Base-by-base conservation (phyloP, 1,140 invertebrate species). In the Hyphantria cunea region DNA sequence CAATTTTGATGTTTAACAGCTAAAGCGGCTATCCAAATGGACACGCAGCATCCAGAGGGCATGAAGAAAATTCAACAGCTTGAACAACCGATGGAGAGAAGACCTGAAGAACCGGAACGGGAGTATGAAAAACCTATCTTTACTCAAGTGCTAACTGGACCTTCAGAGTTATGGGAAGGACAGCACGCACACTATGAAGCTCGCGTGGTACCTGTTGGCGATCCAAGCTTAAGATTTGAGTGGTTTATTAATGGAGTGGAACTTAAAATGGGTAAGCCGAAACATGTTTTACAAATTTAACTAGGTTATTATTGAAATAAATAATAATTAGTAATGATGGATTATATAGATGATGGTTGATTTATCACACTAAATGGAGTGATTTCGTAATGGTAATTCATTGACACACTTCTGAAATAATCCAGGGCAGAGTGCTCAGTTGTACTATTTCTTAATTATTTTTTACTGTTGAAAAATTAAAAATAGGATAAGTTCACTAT, bases 161-260 rank as follows among this genome's bases (percentile, higher is more conserved):
- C 96, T n/a, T 94, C 95, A 0, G 97, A 98, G 85, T 84, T 99
- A 5, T 96, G 96, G 93, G 98, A 99, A 92, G 97, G 97, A 10
- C 96, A 99, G 86, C 94, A 96, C 67, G 98, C 98, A 64, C 98
- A 97, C 90, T 99, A 99, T 85, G 98, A 99, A 91, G 98, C 97
- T 65, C 93, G 97, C 45, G 97, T 99, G n/a, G 95, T 98, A 17
- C 98, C 98, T 37, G 96, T 98, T 62, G 98, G 98, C 6, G 98
- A 99, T 91, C 93, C 97, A 9, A 96, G 94, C 72, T 90, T 99
- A 44, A 93, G 94, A 76, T 98, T 98, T 71, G 96, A 98, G 89
- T 99, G 98, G 98, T 98, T 95, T 76, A 95, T 98, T 47, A 99
- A 99, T 82, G 98, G 97, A 68, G 93, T 97, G 12, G 96, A 97